Conservation (phyloP, 2,888 invertebrate genomes). For the Brachylomia viminalis region DNA sequence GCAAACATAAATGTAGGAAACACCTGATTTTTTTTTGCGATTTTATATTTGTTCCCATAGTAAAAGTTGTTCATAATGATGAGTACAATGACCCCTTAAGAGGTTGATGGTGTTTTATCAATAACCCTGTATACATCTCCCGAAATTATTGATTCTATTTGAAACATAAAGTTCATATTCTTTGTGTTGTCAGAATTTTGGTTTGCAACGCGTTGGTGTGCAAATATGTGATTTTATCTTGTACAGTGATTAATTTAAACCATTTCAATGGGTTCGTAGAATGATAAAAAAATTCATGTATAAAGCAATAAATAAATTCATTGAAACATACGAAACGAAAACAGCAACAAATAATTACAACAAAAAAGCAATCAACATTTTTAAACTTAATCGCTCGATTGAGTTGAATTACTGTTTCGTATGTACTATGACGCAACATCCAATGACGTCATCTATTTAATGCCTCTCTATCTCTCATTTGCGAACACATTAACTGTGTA, state of each 20-base stretch:
- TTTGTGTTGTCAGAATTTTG: not conserved
- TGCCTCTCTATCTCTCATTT: slow-evolving; percentile 64
- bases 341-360: slow-evolving; percentile 35
- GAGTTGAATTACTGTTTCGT: slow-evolving; percentile 52
- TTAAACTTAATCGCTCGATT: slow-evolving; percentile 40
- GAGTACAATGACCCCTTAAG: too few species aligned
- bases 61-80: too few species aligned
- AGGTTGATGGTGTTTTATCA: too few species aligned
- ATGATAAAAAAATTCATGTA: not conserved
- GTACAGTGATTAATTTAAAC: not conserved
- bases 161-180: not conserved
- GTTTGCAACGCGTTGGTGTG: not conserved
- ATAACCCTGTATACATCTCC: too few species aligned
- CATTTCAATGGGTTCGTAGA: not conserved
- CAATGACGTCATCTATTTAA: slow-evolving; percentile 65
- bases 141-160: not conserved
- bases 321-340: slow-evolving; percentile 6
- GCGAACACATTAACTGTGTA: slow-evolving; percentile 59
- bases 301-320: slow-evolving; percentile 17
- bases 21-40: too few species aligned
- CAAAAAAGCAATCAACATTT: slow-evolving; percentile 36
- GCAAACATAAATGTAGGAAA: too few species aligned
- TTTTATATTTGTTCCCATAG: too few species aligned
- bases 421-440: slow-evolving; percentile 36
- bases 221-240: not conserved